Conservation (phyloP, 2,113 vertebrate genomes). For the Hydrochoerus hydrochaeris region DNA sequence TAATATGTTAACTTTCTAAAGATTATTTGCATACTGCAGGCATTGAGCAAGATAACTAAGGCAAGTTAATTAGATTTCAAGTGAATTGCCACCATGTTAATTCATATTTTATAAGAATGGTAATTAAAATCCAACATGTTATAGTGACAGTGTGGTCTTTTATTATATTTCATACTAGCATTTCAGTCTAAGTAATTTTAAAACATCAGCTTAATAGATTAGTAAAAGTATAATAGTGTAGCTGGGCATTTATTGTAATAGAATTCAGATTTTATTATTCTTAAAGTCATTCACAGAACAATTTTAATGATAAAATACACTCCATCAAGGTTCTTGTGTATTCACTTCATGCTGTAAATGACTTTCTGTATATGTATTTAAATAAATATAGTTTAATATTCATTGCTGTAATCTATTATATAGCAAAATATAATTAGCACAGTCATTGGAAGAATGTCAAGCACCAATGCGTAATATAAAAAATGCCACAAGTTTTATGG, state of each 20-base stretch:
- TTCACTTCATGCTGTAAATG: neutral
- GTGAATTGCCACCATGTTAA: conserved; percentile 83
- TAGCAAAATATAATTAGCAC: conserved; percentile 58
- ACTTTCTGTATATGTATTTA: conserved; percentile 66
- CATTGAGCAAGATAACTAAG: conserved; percentile 80
- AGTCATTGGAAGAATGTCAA: neutral
- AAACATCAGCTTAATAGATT: conserved; percentile 79
- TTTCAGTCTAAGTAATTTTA: conserved; percentile 83
- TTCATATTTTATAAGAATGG: conserved; percentile 87
- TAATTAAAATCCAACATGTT: conserved; percentile 86
- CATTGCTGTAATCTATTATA: conserved; percentile 61
- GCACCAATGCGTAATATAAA: neutral
- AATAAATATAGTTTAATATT: conserved; percentile 62
- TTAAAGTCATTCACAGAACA: conserved; percentile 56
- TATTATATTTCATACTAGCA: conserved; percentile 79
- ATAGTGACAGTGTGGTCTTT: conserved; percentile 74
- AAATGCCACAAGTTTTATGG: neutral
- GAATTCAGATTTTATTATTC: conserved; percentile 76
- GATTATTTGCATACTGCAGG: conserved; percentile 80
- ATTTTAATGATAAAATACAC: conserved; percentile 62
- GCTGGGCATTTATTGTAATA: conserved; percentile 76
- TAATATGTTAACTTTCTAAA: conserved; percentile 85
- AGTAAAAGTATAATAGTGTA: conserved; percentile 71
- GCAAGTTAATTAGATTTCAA: conserved; percentile 87
- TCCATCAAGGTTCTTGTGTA: conserved; percentile 24